Evolutionary conservation across 2,888 invertebrate genomes (phyloP).

Genomic region (Argynnis bischoffii): DNA sequence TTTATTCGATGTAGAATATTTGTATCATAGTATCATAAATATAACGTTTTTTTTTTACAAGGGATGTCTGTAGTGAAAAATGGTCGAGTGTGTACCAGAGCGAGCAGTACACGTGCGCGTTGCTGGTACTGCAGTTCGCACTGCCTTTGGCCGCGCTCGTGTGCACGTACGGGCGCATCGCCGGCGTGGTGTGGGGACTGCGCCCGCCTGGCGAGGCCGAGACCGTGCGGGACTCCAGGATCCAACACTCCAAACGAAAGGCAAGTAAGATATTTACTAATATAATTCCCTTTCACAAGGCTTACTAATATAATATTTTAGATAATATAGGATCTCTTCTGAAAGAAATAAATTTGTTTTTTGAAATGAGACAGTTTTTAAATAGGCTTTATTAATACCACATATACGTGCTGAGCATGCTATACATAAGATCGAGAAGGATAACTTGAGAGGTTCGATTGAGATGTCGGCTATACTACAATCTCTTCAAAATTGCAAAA

Average conservation of each 20-base stretch:
- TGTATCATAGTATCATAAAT: constrained; percentile 1
- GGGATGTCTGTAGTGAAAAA: constrained; percentile 87
- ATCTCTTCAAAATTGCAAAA: no score
- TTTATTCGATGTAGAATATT: background rate
- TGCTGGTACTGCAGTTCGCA: constrained; percentile 92
- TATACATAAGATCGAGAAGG: no score
- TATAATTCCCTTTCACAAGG: no score
- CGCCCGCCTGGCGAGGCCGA: constrained; percentile 94
- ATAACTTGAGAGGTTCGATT: no score
- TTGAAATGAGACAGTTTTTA: no score
- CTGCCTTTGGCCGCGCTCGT: constrained; percentile 90
- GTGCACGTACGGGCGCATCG: constrained; percentile 93
- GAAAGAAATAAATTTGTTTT: no score
- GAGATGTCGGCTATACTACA: no score
- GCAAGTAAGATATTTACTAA: constrained; percentile 55
- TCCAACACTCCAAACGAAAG: constrained; percentile 93
- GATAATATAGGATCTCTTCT: no score
- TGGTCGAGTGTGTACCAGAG: constrained; percentile 85
- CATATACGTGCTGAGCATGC: no score
- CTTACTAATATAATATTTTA: no score
- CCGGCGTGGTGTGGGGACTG: constrained; percentile 92
- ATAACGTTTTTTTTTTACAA: constrained; percentile 50
- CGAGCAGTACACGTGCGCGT: constrained; percentile 88
- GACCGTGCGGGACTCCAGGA: constrained; percentile 89
- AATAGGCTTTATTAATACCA: no score